phyloP scores from a whole-genome alignment of 2,113 vertebrate species.

The Myiozetetes cayanensis region DNA sequence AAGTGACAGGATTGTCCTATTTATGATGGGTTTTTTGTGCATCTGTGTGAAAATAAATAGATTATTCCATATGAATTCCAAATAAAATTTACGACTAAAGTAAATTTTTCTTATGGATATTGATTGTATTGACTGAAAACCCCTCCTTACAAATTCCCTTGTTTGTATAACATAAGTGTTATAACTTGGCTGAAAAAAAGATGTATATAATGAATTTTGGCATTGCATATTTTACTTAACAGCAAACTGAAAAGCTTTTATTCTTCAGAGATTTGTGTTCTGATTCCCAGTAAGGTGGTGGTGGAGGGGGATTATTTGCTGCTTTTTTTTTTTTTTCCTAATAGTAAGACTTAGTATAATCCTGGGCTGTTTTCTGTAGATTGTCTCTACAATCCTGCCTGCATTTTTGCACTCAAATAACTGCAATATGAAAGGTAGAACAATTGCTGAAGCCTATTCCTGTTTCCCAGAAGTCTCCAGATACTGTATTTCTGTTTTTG shows the following conservation, averaged over 20 bases:
- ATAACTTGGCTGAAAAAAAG: constrained; percentile 20
- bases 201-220: neutral
- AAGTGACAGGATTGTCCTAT: neutral
- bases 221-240: constrained; percentile 42
- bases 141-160: constrained; percentile 65
- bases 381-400: neutral
- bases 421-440: neutral
- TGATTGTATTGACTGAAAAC: constrained; percentile 70
- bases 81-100: constrained; percentile 71
- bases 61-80: constrained; percentile 71
- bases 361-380: neutral
- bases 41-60: constrained; percentile 54
- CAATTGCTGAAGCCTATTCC: neutral
- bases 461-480: neutral
- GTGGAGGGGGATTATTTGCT: fast-evolving
- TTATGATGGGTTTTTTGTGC: neutral
- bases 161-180: constrained; percentile 68
- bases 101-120: constrained; percentile 77
- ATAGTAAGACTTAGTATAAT: neutral
- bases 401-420: neutral
- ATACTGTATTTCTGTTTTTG: neutral
- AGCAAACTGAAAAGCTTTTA: neutral
- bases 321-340: too few species aligned
- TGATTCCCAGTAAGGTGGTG: neutral
- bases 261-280: neutral